Evolutionary conservation across 2,113 vertebrate species (phyloP).

Genomic region (Pavo muticus): DNA sequence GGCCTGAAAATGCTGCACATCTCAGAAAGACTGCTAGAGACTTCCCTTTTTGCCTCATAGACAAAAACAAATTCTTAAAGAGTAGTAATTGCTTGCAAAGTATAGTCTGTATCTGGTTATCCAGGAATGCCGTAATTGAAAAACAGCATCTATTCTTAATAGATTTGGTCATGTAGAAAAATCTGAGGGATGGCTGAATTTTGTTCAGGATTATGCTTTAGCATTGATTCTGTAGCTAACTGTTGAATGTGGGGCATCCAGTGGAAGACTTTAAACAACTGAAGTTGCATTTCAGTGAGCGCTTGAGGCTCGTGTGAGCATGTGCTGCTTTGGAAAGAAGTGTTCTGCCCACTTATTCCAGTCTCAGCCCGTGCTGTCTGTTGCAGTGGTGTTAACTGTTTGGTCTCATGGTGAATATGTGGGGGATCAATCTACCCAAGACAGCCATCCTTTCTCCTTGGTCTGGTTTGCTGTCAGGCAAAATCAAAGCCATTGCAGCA

Average conservation of each 20-base stretch:
- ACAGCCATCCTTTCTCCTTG: neutral
- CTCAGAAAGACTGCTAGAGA: neutral
- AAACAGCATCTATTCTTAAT: neutral
- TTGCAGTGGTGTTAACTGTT: neutral
- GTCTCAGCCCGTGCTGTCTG: fast-evolving
- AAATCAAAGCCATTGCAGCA: neutral
- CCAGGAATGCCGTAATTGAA: neutral
- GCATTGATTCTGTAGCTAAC: neutral
- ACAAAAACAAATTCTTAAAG: neutral
- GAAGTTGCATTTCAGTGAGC: neutral
- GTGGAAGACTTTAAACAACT: neutral
- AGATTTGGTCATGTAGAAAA: fast-evolving
- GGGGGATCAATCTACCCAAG: neutral
- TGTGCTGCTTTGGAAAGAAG: neutral
- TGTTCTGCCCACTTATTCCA: neutral
- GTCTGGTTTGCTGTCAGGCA: neutral
- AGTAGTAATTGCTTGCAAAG: neutral
- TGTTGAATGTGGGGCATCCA: neutral
- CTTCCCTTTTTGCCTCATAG: neutral
- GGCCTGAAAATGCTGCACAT: neutral
- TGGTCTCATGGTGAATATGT: neutral
- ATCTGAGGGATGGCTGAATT: neutral
- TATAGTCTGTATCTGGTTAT: neutral
- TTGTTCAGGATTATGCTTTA: neutral
- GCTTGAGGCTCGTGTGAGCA: neutral